Base-by-base conservation (phyloP, 2,797 vertebrate genomes). In the Coregonus ussuriensis region DNA sequence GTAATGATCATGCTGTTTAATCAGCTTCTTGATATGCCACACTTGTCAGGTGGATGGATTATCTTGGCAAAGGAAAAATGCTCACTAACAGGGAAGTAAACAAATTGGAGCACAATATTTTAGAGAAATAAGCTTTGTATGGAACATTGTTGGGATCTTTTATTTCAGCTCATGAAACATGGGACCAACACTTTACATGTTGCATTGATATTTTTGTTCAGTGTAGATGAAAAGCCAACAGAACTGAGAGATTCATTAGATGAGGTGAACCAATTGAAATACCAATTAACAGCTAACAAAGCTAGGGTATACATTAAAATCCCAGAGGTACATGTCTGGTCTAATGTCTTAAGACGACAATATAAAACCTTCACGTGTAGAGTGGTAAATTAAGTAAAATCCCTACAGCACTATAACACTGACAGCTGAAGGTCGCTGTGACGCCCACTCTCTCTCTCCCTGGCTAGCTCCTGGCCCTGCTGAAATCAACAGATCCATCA, bases 401-500 rank as follows among this genome's bases (percentile, higher is more conserved):
- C 31, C 6, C 33, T 67, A 14, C 65, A 33, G 14, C 29, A 68
- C 14, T 67, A 33, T 11, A 16, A 31, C 65, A 67, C 66, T 68
- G 29, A 33, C 66, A 68, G 66, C 66, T 35, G 66, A 68, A 68
- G 66, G 66, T 68, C 25, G 59, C 59, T 21, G n/a, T 62, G n/a
- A 62, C 13, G 63, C 63, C 63, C 63, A 29, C 29, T 67, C 14
- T 31, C 63, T 31, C 9, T 67, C 14, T 68, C 41, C 11, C 41
- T 47, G 41, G 9, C 41, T 47, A 54, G 65, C 53, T 3, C 59
- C n/a, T 67, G 14, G 15, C 41, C 41, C 3, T 47, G 41, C 41
- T 35, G 66, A 33, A 76, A 79, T 78, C 73, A 74, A 79, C 69
- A 73, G 69, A 88, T 87, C 84, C 78, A 84, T 88, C 85, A 83